Evolutionary conservation across 1,140 invertebrate genomes (phyloP).

Genomic region (Camponotus pennsylvanicus): DNA sequence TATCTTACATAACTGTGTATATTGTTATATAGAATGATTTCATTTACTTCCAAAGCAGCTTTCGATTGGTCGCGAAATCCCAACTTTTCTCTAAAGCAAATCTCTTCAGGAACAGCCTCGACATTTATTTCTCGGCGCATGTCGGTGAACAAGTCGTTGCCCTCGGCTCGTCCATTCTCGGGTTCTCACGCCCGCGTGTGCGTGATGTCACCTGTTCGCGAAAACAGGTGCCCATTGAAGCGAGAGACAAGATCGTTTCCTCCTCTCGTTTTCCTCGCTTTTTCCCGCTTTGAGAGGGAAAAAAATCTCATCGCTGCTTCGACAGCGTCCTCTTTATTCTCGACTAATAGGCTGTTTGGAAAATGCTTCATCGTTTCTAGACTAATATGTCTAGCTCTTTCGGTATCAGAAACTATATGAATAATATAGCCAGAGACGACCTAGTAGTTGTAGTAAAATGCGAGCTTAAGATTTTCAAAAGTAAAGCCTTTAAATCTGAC

Average conservation of each 20-base stretch:
- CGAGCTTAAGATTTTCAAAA: background rate
- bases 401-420: background rate
- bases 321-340: conserved; percentile 10
- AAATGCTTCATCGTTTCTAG: background rate
- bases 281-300: conserved; percentile 36
- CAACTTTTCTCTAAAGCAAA: background rate
- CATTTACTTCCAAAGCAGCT: background rate
- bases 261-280: conserved; percentile 46
- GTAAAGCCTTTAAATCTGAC: background rate
- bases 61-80: background rate
- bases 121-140: conserved; percentile 64
- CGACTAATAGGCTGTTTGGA: conserved; percentile 58
- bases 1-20: too few relatives aligned
- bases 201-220: conserved; percentile 77
- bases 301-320: background rate
- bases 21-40: background rate
- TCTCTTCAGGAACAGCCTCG: conserved; percentile 19
- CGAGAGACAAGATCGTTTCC: conserved; percentile 73
- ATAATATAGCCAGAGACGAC: background rate
- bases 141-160: conserved; percentile 77
- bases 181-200: conserved; percentile 70
- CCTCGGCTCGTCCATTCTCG: conserved; percentile 68
- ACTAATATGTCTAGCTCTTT: conserved; percentile 21
- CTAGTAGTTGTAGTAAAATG: background rate
- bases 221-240: conserved; percentile 83